Conservation (phyloP, 2,888 invertebrate genomes). For the Aromia moschata region DNA sequence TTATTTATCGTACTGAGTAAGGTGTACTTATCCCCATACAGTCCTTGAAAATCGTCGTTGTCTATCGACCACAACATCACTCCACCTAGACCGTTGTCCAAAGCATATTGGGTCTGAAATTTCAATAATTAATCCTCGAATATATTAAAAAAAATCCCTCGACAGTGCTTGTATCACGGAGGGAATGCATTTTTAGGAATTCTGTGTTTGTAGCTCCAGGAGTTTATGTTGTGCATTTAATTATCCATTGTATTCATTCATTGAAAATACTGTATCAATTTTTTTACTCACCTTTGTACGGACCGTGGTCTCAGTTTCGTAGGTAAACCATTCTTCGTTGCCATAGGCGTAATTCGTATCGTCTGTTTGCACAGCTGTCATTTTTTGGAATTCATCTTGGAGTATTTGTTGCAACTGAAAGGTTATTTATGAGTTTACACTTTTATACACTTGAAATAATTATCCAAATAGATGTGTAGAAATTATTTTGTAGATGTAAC, state of each 20-base stretch:
- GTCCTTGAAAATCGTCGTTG: slow-evolving; percentile 64
- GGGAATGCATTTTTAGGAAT: too few relatives aligned
- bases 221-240: neutral
- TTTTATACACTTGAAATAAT: too few relatives aligned
- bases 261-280: too few relatives aligned
- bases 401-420: slow-evolving; percentile 26
- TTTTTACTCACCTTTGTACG: slow-evolving; percentile 48
- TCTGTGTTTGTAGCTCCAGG: too few relatives aligned
- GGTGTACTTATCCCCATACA: slow-evolving; percentile 56
- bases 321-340: slow-evolving; percentile 51
- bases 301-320: slow-evolving; percentile 47
- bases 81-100: slow-evolving; percentile 61
- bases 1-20: slow-evolving; percentile 57
- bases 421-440: too few relatives aligned
- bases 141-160: too few relatives aligned
- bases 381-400: slow-evolving; percentile 22
- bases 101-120: slow-evolving; percentile 57
- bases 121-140: slow-evolving; percentile 1
- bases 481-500: too few relatives aligned
- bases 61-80: slow-evolving; percentile 67
- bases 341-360: slow-evolving; percentile 50
- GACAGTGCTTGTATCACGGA: too few relatives aligned
- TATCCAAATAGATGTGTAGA: too few relatives aligned
- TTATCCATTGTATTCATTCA: too few relatives aligned
- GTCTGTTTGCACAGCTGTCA: slow-evolving; percentile 30